Base-by-base conservation (phyloP, 2,888 invertebrate genomes). In the Synergus itoensis region DNA sequence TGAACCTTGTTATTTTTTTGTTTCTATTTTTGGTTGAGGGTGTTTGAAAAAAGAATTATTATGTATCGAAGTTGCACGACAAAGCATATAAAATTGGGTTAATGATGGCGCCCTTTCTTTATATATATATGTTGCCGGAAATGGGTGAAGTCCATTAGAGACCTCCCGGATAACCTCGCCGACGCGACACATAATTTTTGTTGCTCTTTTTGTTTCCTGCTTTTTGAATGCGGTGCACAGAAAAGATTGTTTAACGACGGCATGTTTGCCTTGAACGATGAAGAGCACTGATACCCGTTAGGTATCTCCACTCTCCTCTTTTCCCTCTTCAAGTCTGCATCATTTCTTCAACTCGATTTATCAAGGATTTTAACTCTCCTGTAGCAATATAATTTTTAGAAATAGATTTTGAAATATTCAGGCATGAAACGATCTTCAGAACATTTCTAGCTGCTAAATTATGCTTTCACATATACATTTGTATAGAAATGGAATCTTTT, bases 261-360 rank as follows among this genome's bases (percentile, higher is more conserved):
- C 86, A 85, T 80, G 84, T 83, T 89, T 84, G 87, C 87, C 88
- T 87, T 87, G 88, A 88, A 87, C 84, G 86, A 85, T 80, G 86
- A 77, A 87, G 85, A 86, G 82, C 83, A 83, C 82, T 81, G 84
- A 80, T 81, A 77, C 80, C 80, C 81, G 83, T 83, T 81, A 83
- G 80, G 77, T 80, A 48, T 79, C 65, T 36, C 77, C 21, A 48
- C 79, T 82, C 82, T 80, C 62, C 83, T 41, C 85, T 83, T 77
- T 84, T 82, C 85, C 80, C 78, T 79, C 77, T 81, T 77, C 77
- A 79, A 43, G 80, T 14, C 28, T 62, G 62, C 5, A 14, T 28
- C 28, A 62, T 28, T 62, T 62, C 62, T 62, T 28, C 11, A 62
- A 62, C 28, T 62, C 21, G 4, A 62, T 14, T 62, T 28, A 9